Conservation (phyloP, 2,888 invertebrate genomes). For the Drosophila stalkeri region DNA sequence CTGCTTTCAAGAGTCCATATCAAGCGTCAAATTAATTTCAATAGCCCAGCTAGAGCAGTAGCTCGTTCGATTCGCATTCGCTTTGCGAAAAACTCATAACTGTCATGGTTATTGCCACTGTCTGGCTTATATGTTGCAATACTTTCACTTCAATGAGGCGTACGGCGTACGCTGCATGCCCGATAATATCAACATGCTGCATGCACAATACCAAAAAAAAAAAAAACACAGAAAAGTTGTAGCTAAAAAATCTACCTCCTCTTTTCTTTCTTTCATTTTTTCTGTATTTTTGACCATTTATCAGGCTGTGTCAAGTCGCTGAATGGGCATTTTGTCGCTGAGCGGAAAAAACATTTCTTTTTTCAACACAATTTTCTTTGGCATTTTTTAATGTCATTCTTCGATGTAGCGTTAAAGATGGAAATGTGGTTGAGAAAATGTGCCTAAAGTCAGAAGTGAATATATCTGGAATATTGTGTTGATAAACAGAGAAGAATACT, state of each 20-base stretch:
- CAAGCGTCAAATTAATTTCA: constrained; percentile 42
- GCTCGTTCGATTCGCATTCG: constrained; percentile 23
- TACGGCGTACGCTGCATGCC: constrained; percentile 50
- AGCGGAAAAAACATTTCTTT: constrained; percentile 48
- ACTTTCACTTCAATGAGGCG: constrained; percentile 63
- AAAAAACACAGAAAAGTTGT: background rate
- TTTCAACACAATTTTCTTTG: constrained; percentile 14
- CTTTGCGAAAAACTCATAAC: constrained; percentile 62
- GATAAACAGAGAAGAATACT: too few relatives aligned
- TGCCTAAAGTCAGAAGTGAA: too few relatives aligned
- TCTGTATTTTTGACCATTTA: constrained; percentile 46
- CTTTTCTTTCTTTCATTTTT: constrained; percentile 12
- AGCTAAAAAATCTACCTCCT: constrained; percentile 7
- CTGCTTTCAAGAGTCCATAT: constrained; percentile 11
- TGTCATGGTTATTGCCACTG: constrained; percentile 60
- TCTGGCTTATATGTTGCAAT: constrained; percentile 62
- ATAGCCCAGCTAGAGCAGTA: constrained; percentile 16
- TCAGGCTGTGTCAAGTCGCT: constrained; percentile 61
- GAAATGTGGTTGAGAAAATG: background rate
- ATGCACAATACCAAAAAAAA: constrained; percentile 32
- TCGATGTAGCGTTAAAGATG: background rate
- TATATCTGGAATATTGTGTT: background rate
- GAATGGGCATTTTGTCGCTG: constrained; percentile 61
- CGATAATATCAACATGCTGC: constrained; percentile 43
- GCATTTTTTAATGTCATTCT: constrained; percentile 25